Conservation (phyloP, 1,140 invertebrate species). For the Pararge aegeria region DNA sequence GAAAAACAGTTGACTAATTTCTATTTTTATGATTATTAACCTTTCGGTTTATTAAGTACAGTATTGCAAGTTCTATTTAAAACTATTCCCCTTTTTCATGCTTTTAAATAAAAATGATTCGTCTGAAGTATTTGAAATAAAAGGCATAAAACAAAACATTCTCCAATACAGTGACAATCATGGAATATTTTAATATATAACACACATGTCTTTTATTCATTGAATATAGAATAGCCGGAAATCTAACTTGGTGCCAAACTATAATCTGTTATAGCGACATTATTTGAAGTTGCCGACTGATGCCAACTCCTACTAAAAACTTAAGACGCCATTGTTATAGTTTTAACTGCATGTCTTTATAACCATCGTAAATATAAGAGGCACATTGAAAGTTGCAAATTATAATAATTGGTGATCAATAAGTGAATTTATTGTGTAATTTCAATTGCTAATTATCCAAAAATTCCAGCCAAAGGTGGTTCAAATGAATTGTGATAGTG, state of each 20-base stretch:
- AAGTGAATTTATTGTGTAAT: too few relatives aligned
- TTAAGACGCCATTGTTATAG: background rate
- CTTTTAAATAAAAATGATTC: background rate
- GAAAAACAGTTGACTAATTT: too few relatives aligned
- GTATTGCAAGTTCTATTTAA: too few relatives aligned
- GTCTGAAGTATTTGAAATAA: background rate
- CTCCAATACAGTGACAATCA: background rate
- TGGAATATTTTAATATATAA: constrained; percentile 3
- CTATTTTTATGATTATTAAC: too few relatives aligned
- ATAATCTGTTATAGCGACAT: constrained; percentile 11
- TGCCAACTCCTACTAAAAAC: constrained; percentile 2
- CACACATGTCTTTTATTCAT: background rate
- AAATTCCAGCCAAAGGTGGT: too few relatives aligned
- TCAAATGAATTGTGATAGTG: too few relatives aligned
- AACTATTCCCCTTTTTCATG: too few relatives aligned
- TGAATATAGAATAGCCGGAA: background rate
- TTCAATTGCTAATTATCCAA: too few relatives aligned
- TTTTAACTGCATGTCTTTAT: background rate
- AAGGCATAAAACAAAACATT: background rate
- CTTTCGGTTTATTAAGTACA: too few relatives aligned
- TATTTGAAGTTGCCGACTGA: background rate
- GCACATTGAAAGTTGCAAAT: background rate
- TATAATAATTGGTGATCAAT: too few relatives aligned
- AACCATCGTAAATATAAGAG: background rate
- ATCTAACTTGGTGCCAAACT: constrained; percentile 6